Evolutionary conservation across 2,113 vertebrate genomes (phyloP), one percentile per base, ranked within the genome.

Genomic region (Stercorarius parasiticus): DNA sequence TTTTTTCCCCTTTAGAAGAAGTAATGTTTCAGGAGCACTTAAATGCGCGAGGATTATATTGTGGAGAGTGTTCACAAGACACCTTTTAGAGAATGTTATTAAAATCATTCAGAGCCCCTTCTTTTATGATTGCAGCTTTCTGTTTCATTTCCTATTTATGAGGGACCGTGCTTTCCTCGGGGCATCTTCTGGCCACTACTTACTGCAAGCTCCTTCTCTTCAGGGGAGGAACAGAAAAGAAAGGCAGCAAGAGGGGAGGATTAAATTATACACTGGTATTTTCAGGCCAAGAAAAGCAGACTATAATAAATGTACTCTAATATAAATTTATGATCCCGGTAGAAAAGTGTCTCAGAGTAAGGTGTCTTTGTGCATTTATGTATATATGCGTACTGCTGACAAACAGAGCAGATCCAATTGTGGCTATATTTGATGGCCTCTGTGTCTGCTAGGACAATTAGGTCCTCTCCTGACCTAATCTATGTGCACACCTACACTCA

Each of bases 81-180:
- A 88, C 32, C 23, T 95, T 94, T 88, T 88, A 91, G 93, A 90
- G 74, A 88, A 91, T 67, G 50, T 91, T 96, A 90, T 91, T 97
- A 94, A 95, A 94, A 77, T 86, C 20, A 56, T 85, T 87, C 92
- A 53, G 71, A 88, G 45, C 14, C 58, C 26, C 42, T 94, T 93
- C 53, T 85, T 91, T 89, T 45, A 69, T 58, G 53, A 86, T 43
- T 91, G 72, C 55, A 92, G 62, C 58, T 92, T 96, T 96, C 82
- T 94, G 70, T 90, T 96, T 91, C 80, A 96, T 96, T 95, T 95
- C 74, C 86, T 89, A 80, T 95, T 96, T 93, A 92, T 66, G 50
- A 47, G 64, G 71, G 23, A 91, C 26, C 0, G 0, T 38, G 66
- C 32, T 92, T 92, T 96, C 95, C 91, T 93, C 4, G 0, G 43